Evolutionary conservation across 2,797 vertebrate species (phyloP), one percentile per base, ranked within the genome.

Genomic region (Potorous gilbertii): DNA sequence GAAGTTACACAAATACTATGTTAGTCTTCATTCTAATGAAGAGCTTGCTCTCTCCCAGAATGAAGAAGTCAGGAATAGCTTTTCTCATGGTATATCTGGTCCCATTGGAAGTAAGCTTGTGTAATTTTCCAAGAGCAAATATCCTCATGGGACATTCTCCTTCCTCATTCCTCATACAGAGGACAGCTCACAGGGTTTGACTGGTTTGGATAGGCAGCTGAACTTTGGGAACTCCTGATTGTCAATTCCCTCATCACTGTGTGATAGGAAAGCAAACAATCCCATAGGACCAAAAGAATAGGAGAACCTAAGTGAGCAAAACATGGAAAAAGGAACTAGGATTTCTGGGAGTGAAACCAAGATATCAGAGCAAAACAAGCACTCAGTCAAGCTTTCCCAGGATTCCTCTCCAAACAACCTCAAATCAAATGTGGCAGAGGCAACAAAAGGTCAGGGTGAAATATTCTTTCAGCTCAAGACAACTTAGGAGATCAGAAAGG

Each of bases 61-160:
- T 40, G 54, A 91, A 54, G 81, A 92, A 55, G 34, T 62, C 87
- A 95, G 95, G 90, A 97, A 93, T 54, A 94, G 52, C 94, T 81
- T 93, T 96, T 95, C 92, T 96, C 96, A 46, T 54, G 62, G 34
- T 40, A 94, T 50, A 55, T 87, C 1, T 55, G 90, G 55, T 90
- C 95, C 54, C 40, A 4, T 1, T 90, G 54, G 50, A 81, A 93
- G 52, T 87, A 57, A 87, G 90, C 31, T 29, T 34, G 56, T 16
- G 55, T 59, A 54, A 62, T 59, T 95, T 87, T 55, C 93, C 95
- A 74, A 96, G 90, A 94, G 90, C n/a, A 46, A 87, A 46, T 81
- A 2, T 57, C 91, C 90, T 74, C 94, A 90, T n/a, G 92, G 89
- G 54, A 87, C 9, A 57, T 27, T 54, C 55, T 96, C 57, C 4